These are phyloP conservation scores for Lochmaea crataegi DNA, from an alignment of 2,888 invertebrate genomes.

Conservation along the genomic window DNA sequence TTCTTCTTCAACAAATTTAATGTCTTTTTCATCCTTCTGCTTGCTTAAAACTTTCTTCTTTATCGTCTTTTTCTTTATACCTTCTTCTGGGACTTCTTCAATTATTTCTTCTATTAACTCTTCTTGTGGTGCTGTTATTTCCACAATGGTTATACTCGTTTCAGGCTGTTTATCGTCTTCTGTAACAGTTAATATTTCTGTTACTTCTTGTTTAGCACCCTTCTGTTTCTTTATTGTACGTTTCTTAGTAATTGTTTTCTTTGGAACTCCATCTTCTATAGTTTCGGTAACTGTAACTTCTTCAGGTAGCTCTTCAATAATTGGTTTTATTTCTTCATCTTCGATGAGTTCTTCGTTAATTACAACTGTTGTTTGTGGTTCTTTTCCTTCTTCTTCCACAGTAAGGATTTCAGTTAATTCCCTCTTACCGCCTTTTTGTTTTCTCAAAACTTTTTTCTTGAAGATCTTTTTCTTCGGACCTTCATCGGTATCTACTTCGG, in stretches of 20 bases:
- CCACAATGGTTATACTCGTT: conserved; percentile 51
- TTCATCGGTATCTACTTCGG: conserved; percentile 40
- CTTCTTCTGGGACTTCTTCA: conserved; percentile 49
- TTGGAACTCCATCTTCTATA: conserved; percentile 43
- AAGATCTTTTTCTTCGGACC: conserved; percentile 48
- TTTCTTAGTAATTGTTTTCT: conserved; percentile 64
- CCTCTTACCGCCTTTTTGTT: conserved; percentile 57
- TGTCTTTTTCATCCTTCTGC: conserved; percentile 61
- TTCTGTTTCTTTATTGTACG: conserved; percentile 59
- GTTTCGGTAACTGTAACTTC: conserved; percentile 46
- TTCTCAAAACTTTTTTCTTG: conserved; percentile 49
- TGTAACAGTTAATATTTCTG: conserved; percentile 59
- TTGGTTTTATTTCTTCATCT: conserved; percentile 48
- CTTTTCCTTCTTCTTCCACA: conserved; percentile 58
- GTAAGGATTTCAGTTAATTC: conserved; percentile 57
- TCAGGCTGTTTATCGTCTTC: conserved; percentile 55
- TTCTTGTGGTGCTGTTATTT: conserved; percentile 56
- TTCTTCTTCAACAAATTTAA: conserved; percentile 47
- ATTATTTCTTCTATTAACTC: conserved; percentile 47
- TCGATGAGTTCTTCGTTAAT: no score
- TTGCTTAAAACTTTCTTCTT: conserved; percentile 64
- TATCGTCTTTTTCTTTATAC: conserved; percentile 56
- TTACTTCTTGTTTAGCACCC: conserved; percentile 60
- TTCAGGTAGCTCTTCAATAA: conserved; percentile 53
- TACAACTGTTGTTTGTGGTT: conserved; percentile 55